phyloP scores from a whole-genome alignment of 2,888 invertebrate species.

The Pyrrhia umbra region DNA sequence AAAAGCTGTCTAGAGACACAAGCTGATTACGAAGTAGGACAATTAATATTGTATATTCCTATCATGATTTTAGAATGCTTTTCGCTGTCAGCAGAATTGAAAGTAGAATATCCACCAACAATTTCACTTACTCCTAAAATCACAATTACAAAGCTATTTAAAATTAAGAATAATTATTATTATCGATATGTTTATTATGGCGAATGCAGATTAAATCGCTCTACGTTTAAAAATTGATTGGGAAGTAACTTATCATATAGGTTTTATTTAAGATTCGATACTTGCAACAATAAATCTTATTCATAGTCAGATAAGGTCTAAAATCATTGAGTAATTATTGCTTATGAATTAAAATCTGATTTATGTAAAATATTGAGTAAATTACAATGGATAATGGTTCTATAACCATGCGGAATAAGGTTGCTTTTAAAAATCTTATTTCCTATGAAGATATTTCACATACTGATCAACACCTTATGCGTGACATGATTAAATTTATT shows the following conservation, averaged over 20 bases:
- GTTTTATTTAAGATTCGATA: not conserved
- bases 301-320: not conserved
- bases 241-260: constrained; percentile 29
- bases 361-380: constrained; percentile 20
- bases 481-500: constrained; percentile 13
- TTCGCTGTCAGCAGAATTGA: constrained; percentile 9
- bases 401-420: constrained; percentile 25
- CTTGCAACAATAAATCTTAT: constrained; percentile 28
- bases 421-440: constrained; percentile 32
- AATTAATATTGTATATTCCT: constrained; percentile 30
- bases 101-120: not conserved
- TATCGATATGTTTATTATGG: constrained; percentile 39
- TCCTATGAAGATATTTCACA: constrained; percentile 5
- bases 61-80: constrained; percentile 20
- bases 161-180: constrained; percentile 3
- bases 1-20: constrained; percentile 6
- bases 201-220: constrained; percentile 18
- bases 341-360: constrained; percentile 6
- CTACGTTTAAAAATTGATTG: constrained; percentile 32
- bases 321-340: constrained; percentile 7
- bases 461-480: not conserved
- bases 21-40: constrained; percentile 29
- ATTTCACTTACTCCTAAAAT: constrained; percentile 3
- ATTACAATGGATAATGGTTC: constrained; percentile 32
- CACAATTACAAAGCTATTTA: constrained; percentile 2